phyloP scores from a whole-genome alignment of 2,888 invertebrate genomes.

The Carpatolechia fugitivella region DNA sequence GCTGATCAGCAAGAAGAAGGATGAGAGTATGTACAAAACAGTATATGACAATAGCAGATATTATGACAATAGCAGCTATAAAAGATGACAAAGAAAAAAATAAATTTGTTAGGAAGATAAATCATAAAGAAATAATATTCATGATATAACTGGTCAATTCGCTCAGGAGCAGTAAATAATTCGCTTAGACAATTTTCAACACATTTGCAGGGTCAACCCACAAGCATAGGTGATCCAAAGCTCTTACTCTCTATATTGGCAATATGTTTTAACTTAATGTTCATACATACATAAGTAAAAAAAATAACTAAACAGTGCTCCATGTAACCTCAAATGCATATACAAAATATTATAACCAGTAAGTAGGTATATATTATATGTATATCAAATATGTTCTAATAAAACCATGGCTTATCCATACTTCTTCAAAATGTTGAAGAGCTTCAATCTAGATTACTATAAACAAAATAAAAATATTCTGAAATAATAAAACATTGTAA shows the following conservation, averaged over 20 bases:
- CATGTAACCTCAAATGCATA: constrained; percentile 1
- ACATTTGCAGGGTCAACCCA: not conserved
- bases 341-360: not conserved
- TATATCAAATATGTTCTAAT: no score
- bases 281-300: constrained; percentile 31
- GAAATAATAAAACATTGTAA: not conserved
- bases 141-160: not conserved
- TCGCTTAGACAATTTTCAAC: not conserved
- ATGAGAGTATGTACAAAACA: no score
- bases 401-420: no score
- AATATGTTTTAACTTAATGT: constrained; percentile 39
- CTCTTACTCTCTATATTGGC: constrained; percentile 47
- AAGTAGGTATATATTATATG: not conserved
- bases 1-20: no score
- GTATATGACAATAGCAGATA: no score
- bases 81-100: no score
- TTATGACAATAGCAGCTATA: no score
- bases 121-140: not conserved
- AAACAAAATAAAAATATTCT: no score
- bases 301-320: constrained; percentile 14
- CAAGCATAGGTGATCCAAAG: constrained; percentile 4
- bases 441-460: no score
- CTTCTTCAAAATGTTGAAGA: no score
- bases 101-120: no score
- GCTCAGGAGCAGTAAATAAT: not conserved